A percentile compares a stretch with the other conserved stretches of the same genome.
These are phyloP conservation scores for Uromys caudimaculatus DNA, from an alignment of 2,797 vertebrate genomes.

Conservation along the genomic window DNA sequence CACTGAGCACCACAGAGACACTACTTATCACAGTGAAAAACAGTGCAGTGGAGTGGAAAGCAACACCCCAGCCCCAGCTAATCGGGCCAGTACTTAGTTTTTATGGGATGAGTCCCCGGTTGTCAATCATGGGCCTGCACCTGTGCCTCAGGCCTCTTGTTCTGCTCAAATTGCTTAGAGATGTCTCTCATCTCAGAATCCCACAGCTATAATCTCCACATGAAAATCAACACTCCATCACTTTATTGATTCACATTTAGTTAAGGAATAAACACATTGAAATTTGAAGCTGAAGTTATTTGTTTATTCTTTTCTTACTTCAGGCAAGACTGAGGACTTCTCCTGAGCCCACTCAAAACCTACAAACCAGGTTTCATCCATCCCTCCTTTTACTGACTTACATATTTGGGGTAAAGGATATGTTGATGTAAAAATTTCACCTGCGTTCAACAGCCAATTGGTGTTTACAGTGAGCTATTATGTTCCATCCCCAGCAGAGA, in stretches of 20 bases:
- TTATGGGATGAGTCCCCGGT: not conserved
- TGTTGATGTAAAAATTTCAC: not conserved
- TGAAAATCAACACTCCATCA: conserved; percentile 24
- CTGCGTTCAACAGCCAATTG: not conserved
- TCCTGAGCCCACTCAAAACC: not conserved
- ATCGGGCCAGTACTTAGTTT: not conserved
- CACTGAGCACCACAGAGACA: not conserved
- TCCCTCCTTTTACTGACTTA: conserved; percentile 21
- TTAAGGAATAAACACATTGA: conserved; percentile 17
- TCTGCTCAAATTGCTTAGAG: conserved; percentile 37
- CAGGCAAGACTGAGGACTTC: conserved; percentile 7
- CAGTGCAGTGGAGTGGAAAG: not conserved
- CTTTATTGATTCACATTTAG: conserved; percentile 46
- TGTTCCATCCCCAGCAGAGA: not conserved
- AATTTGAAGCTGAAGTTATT: conserved; percentile 36
- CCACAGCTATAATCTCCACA: not conserved
- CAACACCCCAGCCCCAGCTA: not conserved
- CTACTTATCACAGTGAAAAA: not conserved
- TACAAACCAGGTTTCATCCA: conserved; percentile 46
- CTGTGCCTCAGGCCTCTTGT: not conserved
- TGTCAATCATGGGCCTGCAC: not conserved
- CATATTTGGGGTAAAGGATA: not conserved
- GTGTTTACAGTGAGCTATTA: not conserved
- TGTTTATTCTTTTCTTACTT: conserved; percentile 43
- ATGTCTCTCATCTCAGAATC: not conserved